Evolutionary conservation across 2,113 vertebrate genomes (phyloP).

Genomic region (Varanus salvator): DNA sequence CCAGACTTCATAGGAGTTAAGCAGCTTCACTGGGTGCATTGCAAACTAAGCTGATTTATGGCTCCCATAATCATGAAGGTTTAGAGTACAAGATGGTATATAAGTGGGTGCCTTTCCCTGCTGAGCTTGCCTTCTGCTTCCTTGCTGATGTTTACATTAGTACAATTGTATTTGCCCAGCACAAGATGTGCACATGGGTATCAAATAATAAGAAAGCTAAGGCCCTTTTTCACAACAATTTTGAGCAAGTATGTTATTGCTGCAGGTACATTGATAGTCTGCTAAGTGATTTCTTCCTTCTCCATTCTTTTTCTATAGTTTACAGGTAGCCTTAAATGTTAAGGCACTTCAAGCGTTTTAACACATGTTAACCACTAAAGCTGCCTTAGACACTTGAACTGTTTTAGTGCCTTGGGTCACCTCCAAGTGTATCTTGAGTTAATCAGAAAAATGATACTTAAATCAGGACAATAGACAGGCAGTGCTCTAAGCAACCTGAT

Average conservation of each 20-base stretch:
- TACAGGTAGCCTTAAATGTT: constrained; percentile 31
- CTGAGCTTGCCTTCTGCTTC: neutral
- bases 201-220: neutral
- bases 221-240: neutral
- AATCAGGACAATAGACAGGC: constrained; percentile 36
- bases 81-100: neutral
- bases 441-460: constrained; percentile 44
- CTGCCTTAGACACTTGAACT: constrained; percentile 56
- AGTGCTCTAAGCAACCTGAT: neutral
- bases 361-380: constrained; percentile 36
- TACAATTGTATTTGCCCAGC: neutral
- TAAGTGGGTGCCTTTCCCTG: neutral
- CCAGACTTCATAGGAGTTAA: neutral
- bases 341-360: constrained; percentile 21
- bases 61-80: neutral
- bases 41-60: neutral
- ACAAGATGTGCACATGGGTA: neutral
- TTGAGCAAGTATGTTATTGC: neutral
- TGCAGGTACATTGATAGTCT: rapidly evolving
- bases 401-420: constrained; percentile 60
- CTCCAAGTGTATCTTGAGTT: constrained; percentile 40
- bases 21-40: neutral
- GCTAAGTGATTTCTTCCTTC: constrained; percentile 18
- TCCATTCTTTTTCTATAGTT: neutral
- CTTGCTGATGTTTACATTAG: neutral